Evolutionary conservation across 2,888 invertebrate species (phyloP).

Genomic region (Drosophila demipolita): DNA sequence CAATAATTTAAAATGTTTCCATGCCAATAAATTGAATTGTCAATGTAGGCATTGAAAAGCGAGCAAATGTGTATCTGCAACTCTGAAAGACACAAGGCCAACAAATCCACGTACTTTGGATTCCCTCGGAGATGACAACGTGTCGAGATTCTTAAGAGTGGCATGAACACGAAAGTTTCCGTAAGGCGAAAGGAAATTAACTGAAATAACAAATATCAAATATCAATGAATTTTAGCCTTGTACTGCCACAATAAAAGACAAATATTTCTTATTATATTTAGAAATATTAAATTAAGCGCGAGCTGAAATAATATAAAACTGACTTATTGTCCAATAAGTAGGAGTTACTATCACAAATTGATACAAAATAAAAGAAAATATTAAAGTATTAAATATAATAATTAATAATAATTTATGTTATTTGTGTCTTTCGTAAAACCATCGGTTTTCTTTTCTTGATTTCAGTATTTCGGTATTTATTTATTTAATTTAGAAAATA

Average conservation of each 20-base stretch:
- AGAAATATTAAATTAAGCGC: background rate
- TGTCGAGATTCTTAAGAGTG: background rate
- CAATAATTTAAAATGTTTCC: conserved; percentile 67
- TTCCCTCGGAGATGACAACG: conserved; percentile 9
- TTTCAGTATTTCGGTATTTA: background rate
- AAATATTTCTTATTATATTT: background rate
- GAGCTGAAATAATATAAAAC: background rate
- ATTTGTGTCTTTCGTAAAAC: background rate
- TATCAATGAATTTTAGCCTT: background rate
- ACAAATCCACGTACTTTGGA: background rate
- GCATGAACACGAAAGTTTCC: background rate
- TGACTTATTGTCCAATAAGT: background rate
- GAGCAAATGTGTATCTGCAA: conserved; percentile 25
- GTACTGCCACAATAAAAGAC: background rate
- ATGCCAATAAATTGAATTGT: conserved; percentile 73
- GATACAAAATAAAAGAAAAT: background rate
- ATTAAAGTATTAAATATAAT: background rate
- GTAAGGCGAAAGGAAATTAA: too few species aligned
- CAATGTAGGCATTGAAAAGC: conserved; percentile 28
- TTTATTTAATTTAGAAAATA: background rate
- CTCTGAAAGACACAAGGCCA: conserved; percentile 25
- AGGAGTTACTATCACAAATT: background rate
- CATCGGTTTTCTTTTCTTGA: background rate
- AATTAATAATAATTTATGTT: background rate
- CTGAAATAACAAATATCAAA: background rate